These are phyloP conservation scores for Tyto alba DNA, from an alignment of 2,113 vertebrate species.

Conservation along the genomic window DNA sequence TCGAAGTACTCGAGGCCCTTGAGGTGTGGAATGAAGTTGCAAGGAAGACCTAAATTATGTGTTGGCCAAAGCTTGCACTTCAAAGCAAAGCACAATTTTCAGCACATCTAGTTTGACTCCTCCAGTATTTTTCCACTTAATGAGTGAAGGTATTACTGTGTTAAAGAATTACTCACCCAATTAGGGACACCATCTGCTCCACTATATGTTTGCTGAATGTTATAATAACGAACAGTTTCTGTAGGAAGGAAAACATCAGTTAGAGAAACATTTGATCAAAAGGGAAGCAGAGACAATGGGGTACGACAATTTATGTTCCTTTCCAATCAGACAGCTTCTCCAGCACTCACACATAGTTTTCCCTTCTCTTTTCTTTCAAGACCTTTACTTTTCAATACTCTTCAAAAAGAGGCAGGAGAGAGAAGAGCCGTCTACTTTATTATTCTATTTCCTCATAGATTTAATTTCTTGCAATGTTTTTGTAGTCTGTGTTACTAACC, in stretches of 20 bases:
- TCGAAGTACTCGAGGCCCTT: neutral
- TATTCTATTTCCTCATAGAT: neutral
- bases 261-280: constrained; percentile 18
- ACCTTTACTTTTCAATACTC: neutral
- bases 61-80: neutral
- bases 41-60: neutral
- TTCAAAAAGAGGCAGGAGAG: neutral
- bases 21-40: neutral
- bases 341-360: neutral
- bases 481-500: neutral
- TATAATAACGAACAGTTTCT: constrained; percentile 94
- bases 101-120: neutral
- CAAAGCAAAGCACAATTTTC: neutral
- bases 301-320: neutral
- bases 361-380: neutral
- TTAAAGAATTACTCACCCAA: constrained; percentile 86
- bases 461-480: constrained; percentile 1
- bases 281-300: neutral
- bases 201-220: constrained; percentile 92
- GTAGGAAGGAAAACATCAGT: constrained; percentile 70
- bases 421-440: neutral
- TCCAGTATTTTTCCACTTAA: neutral
- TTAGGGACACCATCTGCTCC: constrained; percentile 92
- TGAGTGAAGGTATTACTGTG: neutral
- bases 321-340: neutral